These are phyloP conservation scores for Spialia ferax DNA, from an alignment of 2,888 invertebrate genomes.

Conservation along the genomic window DNA sequence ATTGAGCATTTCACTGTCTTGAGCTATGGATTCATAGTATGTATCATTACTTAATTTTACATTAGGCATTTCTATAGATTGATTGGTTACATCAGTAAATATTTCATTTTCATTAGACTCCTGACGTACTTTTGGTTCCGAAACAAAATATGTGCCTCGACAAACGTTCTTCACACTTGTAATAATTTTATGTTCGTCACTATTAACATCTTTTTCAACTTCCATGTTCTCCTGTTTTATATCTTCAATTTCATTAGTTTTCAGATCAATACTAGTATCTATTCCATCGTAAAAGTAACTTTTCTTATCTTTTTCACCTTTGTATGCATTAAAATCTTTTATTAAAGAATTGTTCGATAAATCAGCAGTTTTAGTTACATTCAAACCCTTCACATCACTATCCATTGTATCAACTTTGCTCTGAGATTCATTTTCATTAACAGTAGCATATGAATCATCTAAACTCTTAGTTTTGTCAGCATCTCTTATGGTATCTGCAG, in stretches of 20 bases:
- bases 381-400: not conserved
- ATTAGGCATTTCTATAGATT: slow-evolving; percentile 26
- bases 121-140: slow-evolving; percentile 38
- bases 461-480: slow-evolving; percentile 41
- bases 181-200: slow-evolving; percentile 1
- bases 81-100: slow-evolving; percentile 16
- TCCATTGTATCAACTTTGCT: not conserved
- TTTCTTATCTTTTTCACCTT: slow-evolving; percentile 5
- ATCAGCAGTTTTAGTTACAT: not conserved
- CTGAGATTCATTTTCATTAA: slow-evolving; percentile 49
- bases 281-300: slow-evolving; percentile 7
- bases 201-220: not conserved
- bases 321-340: slow-evolving; percentile 2
- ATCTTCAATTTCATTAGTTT: slow-evolving; percentile 30
- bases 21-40: slow-evolving; percentile 21
- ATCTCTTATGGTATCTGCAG: slow-evolving; percentile 54
- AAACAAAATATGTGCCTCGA: slow-evolving; percentile 56
- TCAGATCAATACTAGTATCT: not conserved
- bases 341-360: not conserved
- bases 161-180: slow-evolving; percentile 2
- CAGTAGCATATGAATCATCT: slow-evolving; percentile 46
- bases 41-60: not conserved
- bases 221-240: slow-evolving; percentile 32
- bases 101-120: slow-evolving; percentile 38
- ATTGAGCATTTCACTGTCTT: not conserved